Percentiles rank a stretch among this genome's conserved stretches.
Conservation (phyloP, 1,140 invertebrate species). For the Drosophila virilis region DNA sequence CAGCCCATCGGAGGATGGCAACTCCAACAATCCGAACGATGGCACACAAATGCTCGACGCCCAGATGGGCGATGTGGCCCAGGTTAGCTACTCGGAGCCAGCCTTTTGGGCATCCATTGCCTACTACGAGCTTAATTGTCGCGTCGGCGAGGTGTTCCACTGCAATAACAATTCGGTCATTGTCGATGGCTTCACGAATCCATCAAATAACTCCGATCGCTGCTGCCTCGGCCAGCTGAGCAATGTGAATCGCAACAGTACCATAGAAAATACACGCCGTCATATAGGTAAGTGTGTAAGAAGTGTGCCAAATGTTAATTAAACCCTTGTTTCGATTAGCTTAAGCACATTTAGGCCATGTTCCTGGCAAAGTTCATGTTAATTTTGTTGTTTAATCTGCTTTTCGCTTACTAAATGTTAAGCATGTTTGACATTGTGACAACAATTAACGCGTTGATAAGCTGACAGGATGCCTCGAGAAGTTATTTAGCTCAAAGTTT, state of each 20-base stretch:
- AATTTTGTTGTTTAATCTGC: not conserved
- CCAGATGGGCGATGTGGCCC: slow-evolving; percentile 89
- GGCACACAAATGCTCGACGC: slow-evolving; percentile 87
- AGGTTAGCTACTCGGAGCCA: slow-evolving; percentile 95
- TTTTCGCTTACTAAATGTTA: no score
- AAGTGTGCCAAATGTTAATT: no score
- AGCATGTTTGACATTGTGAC: no score
- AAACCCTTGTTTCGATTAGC: no score
- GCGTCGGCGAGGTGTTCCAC: slow-evolving; percentile 97
- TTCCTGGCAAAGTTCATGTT: not conserved
- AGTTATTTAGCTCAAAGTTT: no score
- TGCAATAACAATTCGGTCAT: slow-evolving; percentile 95
- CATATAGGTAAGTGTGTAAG: slow-evolving; percentile 93
- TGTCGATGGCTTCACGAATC: slow-evolving; percentile 98
- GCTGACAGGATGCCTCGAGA: no score
- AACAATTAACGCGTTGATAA: no score
- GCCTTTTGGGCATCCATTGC: slow-evolving; percentile 97
- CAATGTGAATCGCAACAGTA: slow-evolving; percentile 99
- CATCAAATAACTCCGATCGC: slow-evolving; percentile 95
- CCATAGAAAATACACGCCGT: slow-evolving; percentile 97
- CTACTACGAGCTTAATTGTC: slow-evolving; percentile 98
- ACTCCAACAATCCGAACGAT: slow-evolving; percentile 86
- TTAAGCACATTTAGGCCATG: not conserved
- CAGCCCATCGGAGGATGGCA: slow-evolving; percentile 92
- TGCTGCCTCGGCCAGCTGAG: slow-evolving; percentile 98